These are phyloP conservation scores for Amphipyra berbera DNA, from an alignment of 2,888 invertebrate species.

Conservation along the genomic window DNA sequence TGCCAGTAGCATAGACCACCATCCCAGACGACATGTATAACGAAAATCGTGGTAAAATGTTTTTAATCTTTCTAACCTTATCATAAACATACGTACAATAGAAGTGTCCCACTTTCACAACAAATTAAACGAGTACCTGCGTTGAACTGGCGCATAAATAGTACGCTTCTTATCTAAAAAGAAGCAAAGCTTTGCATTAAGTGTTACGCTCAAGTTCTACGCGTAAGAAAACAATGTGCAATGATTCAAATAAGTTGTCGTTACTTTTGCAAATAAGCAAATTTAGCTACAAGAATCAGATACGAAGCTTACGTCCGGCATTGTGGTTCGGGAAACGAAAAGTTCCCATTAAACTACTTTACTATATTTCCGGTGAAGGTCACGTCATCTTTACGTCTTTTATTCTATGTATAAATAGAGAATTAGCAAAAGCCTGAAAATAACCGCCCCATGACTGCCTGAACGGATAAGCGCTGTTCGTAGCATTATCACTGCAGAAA, in stretches of 20 bases:
- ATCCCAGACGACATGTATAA: slow-evolving; percentile 12
- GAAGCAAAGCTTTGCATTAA: slow-evolving; percentile 53
- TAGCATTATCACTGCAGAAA: slow-evolving; percentile 23
- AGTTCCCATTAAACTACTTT: slow-evolving; percentile 10
- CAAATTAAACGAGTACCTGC: slow-evolving; percentile 65
- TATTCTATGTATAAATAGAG: slow-evolving; percentile 25
- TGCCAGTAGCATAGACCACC: not conserved
- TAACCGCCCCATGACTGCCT: slow-evolving; percentile 2
- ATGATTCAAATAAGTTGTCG: slow-evolving; percentile 36
- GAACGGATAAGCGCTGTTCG: slow-evolving; percentile 13
- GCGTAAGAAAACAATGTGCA: slow-evolving; percentile 38
- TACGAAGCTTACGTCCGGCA: not conserved
- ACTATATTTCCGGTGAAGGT: slow-evolving; percentile 37
- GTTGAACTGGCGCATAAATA: slow-evolving; percentile 58
- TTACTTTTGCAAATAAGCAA: slow-evolving; percentile 34
- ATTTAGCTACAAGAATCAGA: not conserved
- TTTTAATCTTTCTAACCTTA: slow-evolving; percentile 55
- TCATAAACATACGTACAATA: slow-evolving; percentile 55
- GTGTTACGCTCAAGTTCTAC: slow-evolving; percentile 36
- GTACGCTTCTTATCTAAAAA: slow-evolving; percentile 57
- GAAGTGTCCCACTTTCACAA: slow-evolving; percentile 65
- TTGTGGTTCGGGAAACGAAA: slow-evolving; percentile 1
- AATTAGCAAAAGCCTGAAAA: slow-evolving; percentile 32
- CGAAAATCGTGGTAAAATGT: slow-evolving; percentile 8
- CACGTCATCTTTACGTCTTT: slow-evolving; percentile 17